Evolutionary conservation across 2,797 vertebrate genomes (phyloP).

Genomic region (Cossypha polioptera): DNA sequence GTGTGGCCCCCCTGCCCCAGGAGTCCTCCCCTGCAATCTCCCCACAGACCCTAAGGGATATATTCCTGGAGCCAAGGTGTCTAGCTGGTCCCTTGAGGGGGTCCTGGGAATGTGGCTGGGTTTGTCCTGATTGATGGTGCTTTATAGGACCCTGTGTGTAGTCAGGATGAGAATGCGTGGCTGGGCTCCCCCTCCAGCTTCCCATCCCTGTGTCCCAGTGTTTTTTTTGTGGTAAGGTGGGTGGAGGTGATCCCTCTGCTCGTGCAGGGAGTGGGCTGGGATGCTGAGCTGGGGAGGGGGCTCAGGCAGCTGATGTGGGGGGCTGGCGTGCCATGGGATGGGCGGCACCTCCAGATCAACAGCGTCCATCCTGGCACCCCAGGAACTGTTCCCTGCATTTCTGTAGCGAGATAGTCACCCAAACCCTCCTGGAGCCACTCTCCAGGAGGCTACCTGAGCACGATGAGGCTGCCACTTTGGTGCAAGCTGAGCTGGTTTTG

Average conservation of each 20-base stretch:
- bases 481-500: neutral
- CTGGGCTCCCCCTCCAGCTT: neutral
- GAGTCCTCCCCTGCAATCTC: neutral
- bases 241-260: neutral
- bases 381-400: neutral
- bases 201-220: neutral
- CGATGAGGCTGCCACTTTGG: neutral
- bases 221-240: neutral
- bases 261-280: neutral
- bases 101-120: neutral
- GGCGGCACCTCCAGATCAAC: neutral
- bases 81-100: neutral
- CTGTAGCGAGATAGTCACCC: neutral
- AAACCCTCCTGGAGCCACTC: neutral
- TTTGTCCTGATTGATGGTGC: neutral
- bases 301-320: neutral
- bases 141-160: neutral
- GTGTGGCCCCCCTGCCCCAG: rapidly evolving
- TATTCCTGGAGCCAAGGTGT: neutral
- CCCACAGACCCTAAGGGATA: neutral
- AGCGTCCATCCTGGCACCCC: neutral
- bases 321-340: neutral
- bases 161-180: neutral
- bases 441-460: no score
- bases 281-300: neutral